phyloP scores from a whole-genome alignment of 1,140 invertebrate species.

The Diorhabda carinulata region DNA sequence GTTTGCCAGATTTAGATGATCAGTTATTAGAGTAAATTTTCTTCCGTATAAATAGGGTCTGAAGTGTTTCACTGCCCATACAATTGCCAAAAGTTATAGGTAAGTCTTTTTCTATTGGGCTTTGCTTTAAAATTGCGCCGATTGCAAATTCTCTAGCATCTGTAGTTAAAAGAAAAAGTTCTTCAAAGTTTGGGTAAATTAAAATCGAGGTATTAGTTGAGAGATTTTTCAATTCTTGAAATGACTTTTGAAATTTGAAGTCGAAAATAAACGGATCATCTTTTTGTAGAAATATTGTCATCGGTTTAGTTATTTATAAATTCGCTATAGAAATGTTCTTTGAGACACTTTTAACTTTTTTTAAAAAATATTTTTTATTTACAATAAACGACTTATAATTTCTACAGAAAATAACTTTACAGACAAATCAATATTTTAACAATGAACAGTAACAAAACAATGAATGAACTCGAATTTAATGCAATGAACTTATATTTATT shows the following conservation, averaged over 20 bases:
- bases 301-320: no score
- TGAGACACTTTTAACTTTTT: no score
- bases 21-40: constrained; percentile 22
- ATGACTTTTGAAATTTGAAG: neutral
- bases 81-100: constrained; percentile 26
- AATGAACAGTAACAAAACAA: no score
- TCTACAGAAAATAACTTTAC: no score
- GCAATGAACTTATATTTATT: no score
- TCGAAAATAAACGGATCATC: neutral
- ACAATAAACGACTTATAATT: no score
- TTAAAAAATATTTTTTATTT: no score
- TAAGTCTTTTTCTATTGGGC: constrained; percentile 25
- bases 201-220: constrained; percentile 31
- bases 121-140: constrained; percentile 43
- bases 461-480: no score
- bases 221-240: neutral
- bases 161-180: constrained; percentile 41
- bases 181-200: constrained; percentile 40
- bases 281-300: neutral
- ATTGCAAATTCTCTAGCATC: constrained; percentile 43
- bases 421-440: no score
- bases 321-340: no score
- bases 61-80: constrained; percentile 27
- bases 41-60: constrained; percentile 22
- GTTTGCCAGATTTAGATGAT: constrained; percentile 2